phyloP scores from a whole-genome alignment of 2,113 vertebrate genomes.

The Dromiciops gliroides region DNA sequence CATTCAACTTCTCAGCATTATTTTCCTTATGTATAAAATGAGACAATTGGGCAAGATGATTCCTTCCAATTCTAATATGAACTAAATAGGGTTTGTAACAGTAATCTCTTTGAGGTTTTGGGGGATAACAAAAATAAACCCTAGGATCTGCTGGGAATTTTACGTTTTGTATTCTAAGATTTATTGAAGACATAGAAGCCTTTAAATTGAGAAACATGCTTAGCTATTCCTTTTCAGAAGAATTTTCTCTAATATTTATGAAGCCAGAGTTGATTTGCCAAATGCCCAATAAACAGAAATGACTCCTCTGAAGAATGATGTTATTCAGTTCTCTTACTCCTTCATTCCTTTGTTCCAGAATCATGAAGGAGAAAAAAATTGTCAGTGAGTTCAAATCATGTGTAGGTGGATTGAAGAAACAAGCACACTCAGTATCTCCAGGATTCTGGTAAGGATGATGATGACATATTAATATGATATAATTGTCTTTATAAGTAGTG shows the following conservation, averaged over 20 bases:
- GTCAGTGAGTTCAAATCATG: neutral
- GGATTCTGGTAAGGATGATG: neutral
- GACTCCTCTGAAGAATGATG: neutral
- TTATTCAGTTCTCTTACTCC: neutral
- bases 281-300: neutral
- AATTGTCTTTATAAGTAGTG: neutral
- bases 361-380: neutral
- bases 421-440: neutral
- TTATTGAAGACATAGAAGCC: neutral
- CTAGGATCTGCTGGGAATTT: neutral
- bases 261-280: neutral
- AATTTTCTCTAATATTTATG: constrained; percentile 17
- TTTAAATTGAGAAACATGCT: neutral
- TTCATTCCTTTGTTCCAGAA: neutral
- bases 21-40: neutral
- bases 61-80: neutral
- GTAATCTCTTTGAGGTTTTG: neutral
- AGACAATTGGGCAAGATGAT: neutral
- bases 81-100: neutral
- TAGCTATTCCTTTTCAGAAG: neutral
- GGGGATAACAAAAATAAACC: neutral
- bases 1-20: neutral
- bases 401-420: rapidly evolving
- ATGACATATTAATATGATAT: neutral
- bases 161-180: neutral